These are phyloP conservation scores for Drosophila tripunctata DNA, from an alignment of 2,888 invertebrate species.

Conservation along the genomic window DNA sequence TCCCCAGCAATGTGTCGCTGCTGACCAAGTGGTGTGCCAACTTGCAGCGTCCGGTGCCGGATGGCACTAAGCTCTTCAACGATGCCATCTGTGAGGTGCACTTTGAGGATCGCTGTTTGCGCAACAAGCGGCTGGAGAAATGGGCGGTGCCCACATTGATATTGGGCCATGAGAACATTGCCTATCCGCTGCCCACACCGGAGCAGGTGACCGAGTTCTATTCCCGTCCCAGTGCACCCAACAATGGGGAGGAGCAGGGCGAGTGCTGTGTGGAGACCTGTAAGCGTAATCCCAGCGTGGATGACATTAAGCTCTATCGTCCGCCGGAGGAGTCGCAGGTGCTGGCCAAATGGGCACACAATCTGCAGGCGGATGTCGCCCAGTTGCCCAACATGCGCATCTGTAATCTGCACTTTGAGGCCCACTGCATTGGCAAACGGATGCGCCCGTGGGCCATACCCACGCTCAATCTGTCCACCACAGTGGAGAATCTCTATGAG, in stretches of 20 bases:
- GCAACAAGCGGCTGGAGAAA: conserved; percentile 80
- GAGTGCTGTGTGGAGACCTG: conserved; percentile 80
- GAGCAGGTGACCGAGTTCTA: conserved; percentile 77
- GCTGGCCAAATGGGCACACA: conserved; percentile 80
- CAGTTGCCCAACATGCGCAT: conserved; percentile 64
- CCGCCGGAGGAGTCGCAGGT: conserved; percentile 77
- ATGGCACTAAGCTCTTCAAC: conserved; percentile 79
- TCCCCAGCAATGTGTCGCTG: conserved; percentile 75
- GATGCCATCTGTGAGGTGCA: conserved; percentile 81
- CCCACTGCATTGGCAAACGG: conserved; percentile 80
- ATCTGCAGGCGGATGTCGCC: conserved; percentile 68
- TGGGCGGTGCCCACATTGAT: conserved; percentile 79
- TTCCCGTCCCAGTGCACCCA: conserved; percentile 67
- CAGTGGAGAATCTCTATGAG: conserved; percentile 77
- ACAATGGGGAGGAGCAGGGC: conserved; percentile 79
- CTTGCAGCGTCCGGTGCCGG: conserved; percentile 74
- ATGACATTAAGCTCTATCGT: conserved; percentile 79
- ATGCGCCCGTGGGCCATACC: conserved; percentile 80
- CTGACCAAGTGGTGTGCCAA: conserved; percentile 80
- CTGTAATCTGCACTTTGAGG: conserved; percentile 79
- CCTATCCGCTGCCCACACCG: conserved; percentile 69
- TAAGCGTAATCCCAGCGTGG: conserved; percentile 80
- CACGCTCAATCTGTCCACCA: conserved; percentile 76
- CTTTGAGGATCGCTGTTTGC: conserved; percentile 79
- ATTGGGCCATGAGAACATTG: conserved; percentile 70